These are phyloP conservation scores for Acleris literana DNA, from an alignment of 2,888 invertebrate species.

Conservation along the genomic window DNA sequence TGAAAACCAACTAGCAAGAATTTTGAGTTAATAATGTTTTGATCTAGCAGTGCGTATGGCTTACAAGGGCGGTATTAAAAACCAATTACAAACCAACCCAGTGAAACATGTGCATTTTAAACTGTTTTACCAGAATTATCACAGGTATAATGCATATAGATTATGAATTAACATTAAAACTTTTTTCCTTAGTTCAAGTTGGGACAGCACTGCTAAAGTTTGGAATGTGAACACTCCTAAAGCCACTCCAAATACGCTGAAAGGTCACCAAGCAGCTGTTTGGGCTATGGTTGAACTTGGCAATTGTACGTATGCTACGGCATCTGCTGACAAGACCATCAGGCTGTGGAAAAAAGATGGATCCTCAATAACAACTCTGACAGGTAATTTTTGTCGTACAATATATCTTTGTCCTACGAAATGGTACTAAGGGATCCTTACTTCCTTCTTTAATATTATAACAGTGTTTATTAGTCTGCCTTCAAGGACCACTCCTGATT, in stretches of 20 bases:
- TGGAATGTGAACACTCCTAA: slow-evolving; percentile 87
- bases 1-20: no score
- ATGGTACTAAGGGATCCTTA: no score
- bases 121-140: no score
- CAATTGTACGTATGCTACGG: slow-evolving; percentile 88
- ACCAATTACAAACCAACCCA: no score
- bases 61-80: no score
- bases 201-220: slow-evolving; percentile 94
- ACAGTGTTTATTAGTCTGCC: no score
- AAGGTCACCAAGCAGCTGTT: slow-evolving; percentile 92
- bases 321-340: slow-evolving; percentile 96
- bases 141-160: no score
- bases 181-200: slow-evolving; percentile 90
- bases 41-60: no score
- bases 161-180: neutral
- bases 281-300: slow-evolving; percentile 89
- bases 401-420: neutral
- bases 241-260: slow-evolving; percentile 81
- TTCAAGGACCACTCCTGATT: no score
- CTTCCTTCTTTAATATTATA: no score
- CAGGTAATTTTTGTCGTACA: slow-evolving; percentile 73
- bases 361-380: slow-evolving; percentile 85
- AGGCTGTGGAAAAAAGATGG: slow-evolving; percentile 91
- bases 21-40: no score
- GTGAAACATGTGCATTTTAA: no score